Evolutionary conservation across 2,888 invertebrate genomes (phyloP), one percentile per base, ranked within the genome.

Genomic region (Urechis unicinctus): DNA sequence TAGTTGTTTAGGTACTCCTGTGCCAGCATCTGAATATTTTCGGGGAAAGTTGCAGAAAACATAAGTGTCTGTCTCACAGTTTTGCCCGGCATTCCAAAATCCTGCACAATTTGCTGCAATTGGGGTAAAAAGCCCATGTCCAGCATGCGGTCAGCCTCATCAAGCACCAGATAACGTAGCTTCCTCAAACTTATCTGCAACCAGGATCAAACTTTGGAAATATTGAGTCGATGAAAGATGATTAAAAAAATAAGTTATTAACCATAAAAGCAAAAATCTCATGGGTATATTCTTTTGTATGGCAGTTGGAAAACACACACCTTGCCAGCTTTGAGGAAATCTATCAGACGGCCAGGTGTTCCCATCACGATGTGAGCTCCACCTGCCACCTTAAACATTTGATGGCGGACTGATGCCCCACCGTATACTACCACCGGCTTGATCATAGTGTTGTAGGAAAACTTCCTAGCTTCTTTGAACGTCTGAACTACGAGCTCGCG

Each of bases 401-500:
- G 93, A 73, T 90, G 83, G 0, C 82, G 81, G 0, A 87, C 85
- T 0, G 88, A 86, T 0, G 90, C 88, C 0, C 95, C 95, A 17
- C 96, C 96, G 57, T 77, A 76, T 0, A 87, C 83, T 0, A 89
- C 84, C 1, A 84, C 84, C 3, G 86, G 83, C 69, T 88, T 88
- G 0, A 95, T 70, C 53, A 86, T 82, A 0, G 91, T 88, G 0
- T 84, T 84, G 52, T 83, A 81, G 0, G 91, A 82, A 74, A 94
- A 96, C 77, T 75, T 77, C n/a, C 72, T 59, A 1, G 74, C 73
- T 59, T 95, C 92, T 57, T 86, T 85, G 66, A 83, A 87, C 61
- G 95, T 94, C 71, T 97, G 97, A 17, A 87, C 83, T 0, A 89
- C 87, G 54, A 98, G 80, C 77, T 98, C 97, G 46, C 97, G 83